Conservation (phyloP, 2,113 vertebrate species). For the Macroglossus sobrinus region DNA sequence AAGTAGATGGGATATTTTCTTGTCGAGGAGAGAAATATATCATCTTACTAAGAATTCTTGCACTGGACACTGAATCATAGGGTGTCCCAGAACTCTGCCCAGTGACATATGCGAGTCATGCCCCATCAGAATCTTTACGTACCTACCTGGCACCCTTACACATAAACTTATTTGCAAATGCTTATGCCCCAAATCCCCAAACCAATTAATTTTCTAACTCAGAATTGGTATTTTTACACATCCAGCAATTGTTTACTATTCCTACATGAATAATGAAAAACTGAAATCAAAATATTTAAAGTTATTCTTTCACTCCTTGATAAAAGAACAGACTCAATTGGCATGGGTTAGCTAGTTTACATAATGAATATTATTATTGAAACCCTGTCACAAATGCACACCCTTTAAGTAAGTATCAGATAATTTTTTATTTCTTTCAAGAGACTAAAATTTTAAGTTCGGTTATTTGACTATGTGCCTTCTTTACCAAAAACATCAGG, state of each 20-base stretch:
- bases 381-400: neutral
- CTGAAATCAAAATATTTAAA: conserved; percentile 14
- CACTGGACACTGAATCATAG: neutral
- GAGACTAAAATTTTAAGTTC: neutral
- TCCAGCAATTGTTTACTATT: neutral
- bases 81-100: neutral
- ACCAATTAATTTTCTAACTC: neutral
- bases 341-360: neutral
- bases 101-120: neutral
- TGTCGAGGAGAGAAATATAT: neutral
- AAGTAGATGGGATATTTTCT: neutral
- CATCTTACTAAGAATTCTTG: neutral
- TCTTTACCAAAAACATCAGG: neutral
- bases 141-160: fast-evolving
- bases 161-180: neutral
- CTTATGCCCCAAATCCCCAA: neutral
- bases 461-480: neutral
- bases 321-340: neutral
- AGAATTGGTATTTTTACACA: neutral
- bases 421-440: neutral
- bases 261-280: neutral
- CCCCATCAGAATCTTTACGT: neutral
- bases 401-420: neutral
- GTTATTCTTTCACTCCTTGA: neutral
- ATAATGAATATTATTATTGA: neutral